phyloP scores from a whole-genome alignment of 2,888 invertebrate genomes.

The Calliopum simillimum region DNA sequence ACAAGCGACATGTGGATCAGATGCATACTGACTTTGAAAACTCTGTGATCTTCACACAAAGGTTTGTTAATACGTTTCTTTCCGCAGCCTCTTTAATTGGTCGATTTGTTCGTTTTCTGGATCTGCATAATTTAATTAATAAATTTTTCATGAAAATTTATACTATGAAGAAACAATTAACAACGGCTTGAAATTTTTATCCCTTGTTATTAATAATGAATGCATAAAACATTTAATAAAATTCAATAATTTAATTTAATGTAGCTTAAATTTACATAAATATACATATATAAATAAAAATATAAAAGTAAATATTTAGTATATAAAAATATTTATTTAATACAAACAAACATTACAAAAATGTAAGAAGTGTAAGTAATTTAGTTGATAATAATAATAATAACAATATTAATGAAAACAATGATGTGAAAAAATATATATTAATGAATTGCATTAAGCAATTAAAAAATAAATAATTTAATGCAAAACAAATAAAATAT shows the following conservation, averaged over 20 bases:
- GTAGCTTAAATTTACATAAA: slow-evolving; percentile 16
- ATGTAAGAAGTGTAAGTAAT: slow-evolving; percentile 2
- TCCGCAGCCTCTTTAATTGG: too few relatives aligned
- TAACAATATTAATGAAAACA: too few relatives aligned
- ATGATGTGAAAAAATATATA: slow-evolving; percentile 17
- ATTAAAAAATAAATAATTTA: not conserved
- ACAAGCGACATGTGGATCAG: too few relatives aligned
- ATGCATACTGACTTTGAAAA: too few relatives aligned
- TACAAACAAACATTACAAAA: not conserved
- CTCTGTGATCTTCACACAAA: too few relatives aligned
- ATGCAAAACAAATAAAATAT: not conserved
- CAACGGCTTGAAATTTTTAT: slow-evolving; percentile 5
- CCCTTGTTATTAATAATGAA: slow-evolving; percentile 12
- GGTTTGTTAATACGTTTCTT: too few relatives aligned
- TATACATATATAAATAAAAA: slow-evolving; percentile 31
- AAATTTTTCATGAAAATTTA: too few relatives aligned
- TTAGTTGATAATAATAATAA: not conserved
- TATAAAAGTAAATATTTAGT: slow-evolving; percentile 33
- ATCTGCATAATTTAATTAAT: too few relatives aligned
- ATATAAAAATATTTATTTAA: slow-evolving; percentile 20
- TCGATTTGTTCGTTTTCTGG: too few relatives aligned
- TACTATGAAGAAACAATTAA: too few relatives aligned
- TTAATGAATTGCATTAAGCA: too few relatives aligned
- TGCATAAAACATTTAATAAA: slow-evolving; percentile 26
- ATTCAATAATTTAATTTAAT: slow-evolving; percentile 11